These are phyloP conservation scores for Diabrotica undecimpunctata DNA, from an alignment of 1,140 invertebrate species.

Conservation along the genomic window DNA sequence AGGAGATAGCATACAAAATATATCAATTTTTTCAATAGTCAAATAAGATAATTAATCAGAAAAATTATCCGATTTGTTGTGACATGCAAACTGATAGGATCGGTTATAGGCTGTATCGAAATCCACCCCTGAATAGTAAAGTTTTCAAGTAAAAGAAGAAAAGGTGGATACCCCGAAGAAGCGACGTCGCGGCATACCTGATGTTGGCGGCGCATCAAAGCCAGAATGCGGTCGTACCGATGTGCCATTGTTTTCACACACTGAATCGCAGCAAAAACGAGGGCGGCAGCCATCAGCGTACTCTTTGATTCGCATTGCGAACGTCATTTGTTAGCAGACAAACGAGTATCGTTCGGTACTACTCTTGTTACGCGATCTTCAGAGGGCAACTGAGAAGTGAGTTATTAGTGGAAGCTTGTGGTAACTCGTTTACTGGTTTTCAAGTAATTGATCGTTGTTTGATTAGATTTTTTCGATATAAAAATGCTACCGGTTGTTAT, in stretches of 20 bases:
- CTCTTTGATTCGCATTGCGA: conserved; percentile 43
- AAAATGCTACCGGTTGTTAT: no score
- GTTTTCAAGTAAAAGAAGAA: conserved; percentile 7
- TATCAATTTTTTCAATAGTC: no score
- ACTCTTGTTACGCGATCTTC: conserved; percentile 15
- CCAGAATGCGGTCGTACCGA: conserved; percentile 42
- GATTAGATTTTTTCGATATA: conserved; percentile 1
- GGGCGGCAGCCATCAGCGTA: conserved; percentile 37
- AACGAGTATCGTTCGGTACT: conserved; percentile 29
- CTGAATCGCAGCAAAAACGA: conserved; percentile 43
- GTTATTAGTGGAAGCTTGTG: conserved; percentile 8
- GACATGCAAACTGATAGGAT: neutral
- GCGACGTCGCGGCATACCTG: conserved; percentile 33
- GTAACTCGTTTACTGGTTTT: neutral
- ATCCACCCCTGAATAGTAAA: conserved; percentile 1
- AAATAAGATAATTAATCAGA: no score
- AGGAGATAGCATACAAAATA: no score
- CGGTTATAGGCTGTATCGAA: neutral
- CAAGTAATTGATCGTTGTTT: conserved; percentile 1
- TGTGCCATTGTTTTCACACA: conserved; percentile 47
- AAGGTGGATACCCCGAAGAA: conserved; percentile 7
- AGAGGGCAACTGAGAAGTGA: conserved; percentile 6
- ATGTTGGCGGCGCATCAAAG: conserved; percentile 32
- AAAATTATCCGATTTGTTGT: no score
- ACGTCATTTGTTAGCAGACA: conserved; percentile 39